Evolutionary conservation across 2,113 vertebrate genomes (phyloP).

Genomic region (Phrynosoma platyrhinos): DNA sequence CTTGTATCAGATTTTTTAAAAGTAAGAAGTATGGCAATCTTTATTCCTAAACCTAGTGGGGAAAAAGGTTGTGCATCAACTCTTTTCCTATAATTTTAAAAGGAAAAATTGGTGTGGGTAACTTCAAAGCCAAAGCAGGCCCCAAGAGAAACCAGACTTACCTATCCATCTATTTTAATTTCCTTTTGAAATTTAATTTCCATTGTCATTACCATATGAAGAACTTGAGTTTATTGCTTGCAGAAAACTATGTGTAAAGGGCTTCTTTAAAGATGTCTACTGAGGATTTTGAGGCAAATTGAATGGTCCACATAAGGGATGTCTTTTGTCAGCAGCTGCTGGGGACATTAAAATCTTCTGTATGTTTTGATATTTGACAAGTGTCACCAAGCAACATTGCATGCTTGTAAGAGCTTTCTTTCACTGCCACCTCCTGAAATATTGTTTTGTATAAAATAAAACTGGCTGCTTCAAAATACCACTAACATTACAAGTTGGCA

Average conservation of each 20-base stretch:
- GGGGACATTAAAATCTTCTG: not conserved
- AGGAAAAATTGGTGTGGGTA: not conserved
- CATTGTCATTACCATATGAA: not conserved
- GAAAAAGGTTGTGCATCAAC: not conserved
- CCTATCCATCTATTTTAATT: conserved; percentile 13
- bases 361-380: not conserved
- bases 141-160: not conserved
- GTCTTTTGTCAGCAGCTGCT: not conserved
- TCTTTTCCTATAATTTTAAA: not conserved
- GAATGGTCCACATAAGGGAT: not conserved
- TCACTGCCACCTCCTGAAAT: not conserved
- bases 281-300: not conserved
- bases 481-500: not conserved
- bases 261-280: conserved; percentile 2
- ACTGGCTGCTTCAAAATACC: too few species aligned
- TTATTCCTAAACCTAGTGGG: not conserved
- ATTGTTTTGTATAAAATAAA: not conserved
- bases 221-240: not conserved
- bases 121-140: conserved; percentile 7
- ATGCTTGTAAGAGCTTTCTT: not conserved
- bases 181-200: not conserved
- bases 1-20: not conserved
- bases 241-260: not conserved
- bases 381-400: not conserved
- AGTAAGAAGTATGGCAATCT: fast-evolving